Base-by-base conservation (phyloP, 2,797 vertebrate genomes). In the Pitangus sulphuratus region DNA sequence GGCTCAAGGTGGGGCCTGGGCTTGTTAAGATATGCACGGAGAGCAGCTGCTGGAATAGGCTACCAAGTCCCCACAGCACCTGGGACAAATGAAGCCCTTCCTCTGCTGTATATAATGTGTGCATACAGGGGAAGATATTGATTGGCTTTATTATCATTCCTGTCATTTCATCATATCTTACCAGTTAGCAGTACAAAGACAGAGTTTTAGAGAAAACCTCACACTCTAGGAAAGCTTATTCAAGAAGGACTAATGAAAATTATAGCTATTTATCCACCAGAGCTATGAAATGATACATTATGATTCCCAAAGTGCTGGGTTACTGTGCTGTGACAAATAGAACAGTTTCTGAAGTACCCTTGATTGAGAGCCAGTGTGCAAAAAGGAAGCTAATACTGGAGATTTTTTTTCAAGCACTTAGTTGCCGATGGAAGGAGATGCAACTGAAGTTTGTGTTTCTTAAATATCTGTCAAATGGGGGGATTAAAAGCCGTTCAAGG, bases 211-310 rank as follows among this genome's bases (percentile, higher is more conserved):
- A 39, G 70, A 77, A 82, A 79, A 28, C 54, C 40, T 89, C 45
- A 15, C 14, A 4, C 20, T 57, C 40, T 35, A 64, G 54, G 71
- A 75, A 94, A 83, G 65, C 84, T 95, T 90, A 47, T 80, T 95
- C 54, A 89, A 75, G 81, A 77, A 96, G 53, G 85, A 84, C 95
- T 96, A 96, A 94, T 97, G 87, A 93, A 95, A 97, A 96, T 95
- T 89, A 81, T 6, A 94, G 80, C 79, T 92, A 84, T 93, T 97
- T 97, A 96, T 90, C 87, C 88, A 93, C 51, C 70, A 57, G 62
- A 91, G 78, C 78, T 87, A 33, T 78, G 82, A 88, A 96, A 94
- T 80, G 21, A 80, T 77, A 76, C 66, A 69, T 79, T 64, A 89
- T 48, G 72, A 74, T 82, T 95, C 91, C 90, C 54, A 56, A 56